Base-by-base conservation (phyloP, 2,113 vertebrate species). In the Agapornis roseicollis region DNA sequence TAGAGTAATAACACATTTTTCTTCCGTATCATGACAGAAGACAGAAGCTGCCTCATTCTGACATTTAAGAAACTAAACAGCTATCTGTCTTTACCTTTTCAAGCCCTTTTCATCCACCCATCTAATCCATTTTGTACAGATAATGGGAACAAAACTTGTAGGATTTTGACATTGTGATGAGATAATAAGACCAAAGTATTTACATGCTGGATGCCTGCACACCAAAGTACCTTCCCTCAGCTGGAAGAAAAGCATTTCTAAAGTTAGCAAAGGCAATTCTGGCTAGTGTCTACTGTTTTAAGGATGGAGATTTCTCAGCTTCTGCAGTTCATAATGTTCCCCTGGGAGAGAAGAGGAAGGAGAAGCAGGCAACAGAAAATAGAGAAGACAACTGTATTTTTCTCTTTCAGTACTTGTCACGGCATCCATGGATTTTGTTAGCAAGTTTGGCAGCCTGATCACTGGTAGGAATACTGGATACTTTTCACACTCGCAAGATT, bases 11-110 rank as follows among this genome's bases (percentile, higher is more conserved):
- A 35, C 27, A 63, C 8, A 73, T 94, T 96, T 95, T 94, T 92
- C 84, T 90, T 94, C 85, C 44, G 81, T 68, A 70, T 55, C 41
- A 3, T 91, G 92, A 90, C 85, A 94, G 88, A 53, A 92, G 65
- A 81, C 78, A 94, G 89, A 52, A 96, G 78, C 80, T 96, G 88
- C 66, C 81, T 94, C 9, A 53, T 86, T 96, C 86, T 95, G 89
- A 93, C 93, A 88, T 93, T 89, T 94, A 78, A 83, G 79, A 83
- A 89, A 56, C 60, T 33, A 61, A 93, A 79, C 7, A 2, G 71
- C 16, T 60, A 29, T 63, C 68, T 92, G 50, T 52, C 63, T 92
- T 93, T 86, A 90, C 87, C 72, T 88, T 96, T 96, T 63, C 74
- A 73, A 96, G 89, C 76, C 92, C 91, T 97, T 97, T 94, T 84